Evolutionary conservation across 2,888 invertebrate genomes (phyloP), one percentile per base, ranked within the genome.

Genomic region (Periphyllus acericola): DNA sequence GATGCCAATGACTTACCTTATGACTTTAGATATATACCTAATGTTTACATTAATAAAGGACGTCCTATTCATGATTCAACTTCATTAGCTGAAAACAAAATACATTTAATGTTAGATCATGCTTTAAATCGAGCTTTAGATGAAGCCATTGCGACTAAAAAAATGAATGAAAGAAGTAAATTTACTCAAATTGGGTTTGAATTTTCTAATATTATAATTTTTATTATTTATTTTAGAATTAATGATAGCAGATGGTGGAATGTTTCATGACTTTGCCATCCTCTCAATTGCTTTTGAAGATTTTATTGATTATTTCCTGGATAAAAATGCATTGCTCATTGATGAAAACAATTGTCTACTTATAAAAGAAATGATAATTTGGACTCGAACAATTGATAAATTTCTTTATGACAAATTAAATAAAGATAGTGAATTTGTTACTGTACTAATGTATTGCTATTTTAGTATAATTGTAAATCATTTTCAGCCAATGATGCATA

Each of bases 101-200:
- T 87, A 29, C 87, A 87, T 87, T 74, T 87, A n/a, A 87, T 87
- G 32, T 80, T 87, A 21, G 87, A 87, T 40, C 74, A 81, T 74
- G 74, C 87, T 2, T 87, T 87, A 17, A 34, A 87, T 87, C 17
- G n/a, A 36, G 74, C 81, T 74, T 40, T 81, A n/a, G 66, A 87
- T 81, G 19, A 74, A 34, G 8, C 60, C 19, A 17, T 74, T 34
- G 21, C 11, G 6, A 4, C 40, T 40, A 21, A 8, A 5, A 87
- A 66, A 60, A 9, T 32, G 4, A 29, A 66, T 19, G 74, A 66
- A 87, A 87, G 66, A 81, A 81, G 87, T 87, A 60, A 46, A 32
- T 40, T 71, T 29, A 14, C 1, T 36, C 11, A 14, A 46, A 2
- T 14, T 14, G 2, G 46, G 11, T 46, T 46, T 46, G 11, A 25